A percentile compares a stretch with the other conserved stretches of the same genome.
Evolutionary conservation across 1,140 invertebrate species (phyloP).

Genomic region (Arctopsyche grandis): DNA sequence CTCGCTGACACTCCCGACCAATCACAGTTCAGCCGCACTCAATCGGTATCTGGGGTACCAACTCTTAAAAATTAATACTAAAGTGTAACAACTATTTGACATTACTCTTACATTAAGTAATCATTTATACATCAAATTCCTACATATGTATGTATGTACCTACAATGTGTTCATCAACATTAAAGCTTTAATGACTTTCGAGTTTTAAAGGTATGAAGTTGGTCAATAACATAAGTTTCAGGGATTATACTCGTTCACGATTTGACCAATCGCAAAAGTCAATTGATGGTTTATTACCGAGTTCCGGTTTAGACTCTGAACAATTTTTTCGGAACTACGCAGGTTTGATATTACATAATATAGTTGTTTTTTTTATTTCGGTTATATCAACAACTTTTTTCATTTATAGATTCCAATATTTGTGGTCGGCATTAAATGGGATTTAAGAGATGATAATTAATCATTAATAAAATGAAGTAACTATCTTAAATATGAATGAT

Average conservation of each 20-base stretch:
- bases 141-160: no score
- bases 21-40: no score
- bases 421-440: conserved; percentile 92
- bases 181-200: no score
- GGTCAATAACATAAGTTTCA: conserved; percentile 62
- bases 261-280: conserved; percentile 94
- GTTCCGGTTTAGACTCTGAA: conserved; percentile 88
- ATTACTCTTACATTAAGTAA: no score
- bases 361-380: no score
- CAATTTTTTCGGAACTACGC: conserved; percentile 86
- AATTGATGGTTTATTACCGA: conserved; percentile 69
- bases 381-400: conserved; percentile 31
- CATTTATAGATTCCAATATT: conserved; percentile 84
- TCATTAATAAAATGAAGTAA: conserved; percentile 73
- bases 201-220: not conserved
- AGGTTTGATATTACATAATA: conserved; percentile 61
- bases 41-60: no score
- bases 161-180: no score
- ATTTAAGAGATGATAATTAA: conserved; percentile 79
- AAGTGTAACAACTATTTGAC: no score
- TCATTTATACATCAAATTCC: no score
- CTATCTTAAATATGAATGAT: conserved; percentile 77
- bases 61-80: no score
- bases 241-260: conserved; percentile 96
- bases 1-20: no score